These are phyloP conservation scores for Mionectes macconnelli DNA, from an alignment of 2,113 vertebrate species.

Conservation along the genomic window DNA sequence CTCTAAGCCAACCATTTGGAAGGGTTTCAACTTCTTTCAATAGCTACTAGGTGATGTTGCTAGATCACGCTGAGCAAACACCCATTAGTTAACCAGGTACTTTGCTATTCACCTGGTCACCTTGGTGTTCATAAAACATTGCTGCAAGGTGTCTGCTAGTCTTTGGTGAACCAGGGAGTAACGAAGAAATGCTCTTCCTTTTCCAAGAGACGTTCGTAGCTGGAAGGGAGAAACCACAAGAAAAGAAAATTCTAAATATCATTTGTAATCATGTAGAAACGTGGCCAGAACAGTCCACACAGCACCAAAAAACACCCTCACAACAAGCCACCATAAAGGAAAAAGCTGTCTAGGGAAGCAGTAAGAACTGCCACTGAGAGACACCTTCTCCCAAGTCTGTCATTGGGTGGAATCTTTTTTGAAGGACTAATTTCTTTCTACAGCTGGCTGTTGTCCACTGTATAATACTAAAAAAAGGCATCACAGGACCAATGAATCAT, in stretches of 20 bases:
- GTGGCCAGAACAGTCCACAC: background rate
- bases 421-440: background rate
- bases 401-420: background rate
- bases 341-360: background rate
- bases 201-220: conserved; percentile 94
- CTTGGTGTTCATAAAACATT: conserved; percentile 92
- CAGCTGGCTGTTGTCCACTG: background rate
- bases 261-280: background rate
- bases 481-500: background rate
- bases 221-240: conserved; percentile 62
- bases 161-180: conserved; percentile 94
- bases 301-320: rapidly evolving
- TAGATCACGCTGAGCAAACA: background rate
- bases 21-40: background rate
- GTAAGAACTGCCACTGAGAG: background rate
- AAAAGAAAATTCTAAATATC: background rate
- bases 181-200: conserved; percentile 92
- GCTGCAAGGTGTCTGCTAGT: conserved; percentile 93
- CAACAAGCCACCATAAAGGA: background rate
- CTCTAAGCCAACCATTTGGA: conserved; percentile 19
- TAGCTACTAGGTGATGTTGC: background rate
- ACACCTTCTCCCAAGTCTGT: background rate
- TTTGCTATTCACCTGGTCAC: conserved; percentile 84
- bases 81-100: background rate
- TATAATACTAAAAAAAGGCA: background rate